These are phyloP conservation scores for Arctocebus calabarensis DNA, from an alignment of 2,797 vertebrate species.

Conservation along the genomic window DNA sequence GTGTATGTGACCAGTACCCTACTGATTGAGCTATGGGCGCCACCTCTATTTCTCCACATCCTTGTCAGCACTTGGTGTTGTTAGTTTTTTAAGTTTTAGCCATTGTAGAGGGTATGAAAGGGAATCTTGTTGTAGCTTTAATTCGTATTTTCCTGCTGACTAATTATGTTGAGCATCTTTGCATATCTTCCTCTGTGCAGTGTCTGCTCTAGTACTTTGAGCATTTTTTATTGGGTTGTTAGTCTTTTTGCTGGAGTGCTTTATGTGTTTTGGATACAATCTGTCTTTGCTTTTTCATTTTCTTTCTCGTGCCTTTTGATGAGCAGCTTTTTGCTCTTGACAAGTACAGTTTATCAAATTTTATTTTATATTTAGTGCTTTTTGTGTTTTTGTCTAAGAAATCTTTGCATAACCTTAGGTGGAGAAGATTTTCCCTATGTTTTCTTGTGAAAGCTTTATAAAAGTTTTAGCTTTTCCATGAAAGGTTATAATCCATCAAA, in stretches of 20 bases:
- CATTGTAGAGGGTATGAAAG: neutral
- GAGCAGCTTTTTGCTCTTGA: neutral
- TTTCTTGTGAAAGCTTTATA: neutral
- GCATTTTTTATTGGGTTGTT: neutral
- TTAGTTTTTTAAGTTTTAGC: neutral
- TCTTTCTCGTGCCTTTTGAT: neutral
- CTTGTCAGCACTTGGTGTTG: neutral
- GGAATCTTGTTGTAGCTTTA: neutral
- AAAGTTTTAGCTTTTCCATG: neutral
- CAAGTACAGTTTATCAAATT: neutral
- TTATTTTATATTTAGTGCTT: neutral
- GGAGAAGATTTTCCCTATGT: neutral
- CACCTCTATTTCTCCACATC: neutral
- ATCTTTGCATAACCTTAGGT: neutral
- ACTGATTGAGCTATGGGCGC: too few relatives aligned
- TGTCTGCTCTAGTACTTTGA: neutral
- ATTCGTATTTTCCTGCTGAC: neutral
- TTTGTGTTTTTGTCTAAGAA: neutral
- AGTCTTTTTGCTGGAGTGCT: neutral
- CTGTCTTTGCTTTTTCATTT: constrained; percentile 5
- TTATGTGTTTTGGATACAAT: neutral
- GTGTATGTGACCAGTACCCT: too few relatives aligned
- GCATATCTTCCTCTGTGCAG: neutral
- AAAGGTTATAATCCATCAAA: neutral
- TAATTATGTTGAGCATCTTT: neutral